Conservation (phyloP, 2,113 vertebrate species). For the Todiramphus chloris region DNA sequence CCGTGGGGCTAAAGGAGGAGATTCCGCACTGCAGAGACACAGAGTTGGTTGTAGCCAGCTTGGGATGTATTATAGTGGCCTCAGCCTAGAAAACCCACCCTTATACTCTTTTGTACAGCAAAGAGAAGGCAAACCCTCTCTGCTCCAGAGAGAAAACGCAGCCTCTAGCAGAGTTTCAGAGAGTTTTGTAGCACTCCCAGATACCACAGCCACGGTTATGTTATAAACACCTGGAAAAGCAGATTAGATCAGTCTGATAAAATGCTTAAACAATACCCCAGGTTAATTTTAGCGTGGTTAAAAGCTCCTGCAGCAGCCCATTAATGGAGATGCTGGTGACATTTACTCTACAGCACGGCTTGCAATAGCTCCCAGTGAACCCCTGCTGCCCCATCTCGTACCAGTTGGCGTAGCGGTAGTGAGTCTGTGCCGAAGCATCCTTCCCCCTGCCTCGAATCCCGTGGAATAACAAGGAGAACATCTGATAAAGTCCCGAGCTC, state of each 20-base stretch:
- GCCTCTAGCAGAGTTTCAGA: neutral
- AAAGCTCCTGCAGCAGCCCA: neutral
- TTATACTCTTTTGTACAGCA: neutral
- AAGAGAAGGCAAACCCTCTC: neutral
- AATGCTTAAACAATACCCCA: neutral
- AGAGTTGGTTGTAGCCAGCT: neutral
- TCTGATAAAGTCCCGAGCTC: neutral
- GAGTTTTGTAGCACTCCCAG: neutral
- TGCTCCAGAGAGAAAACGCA: neutral
- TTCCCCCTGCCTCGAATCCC: neutral
- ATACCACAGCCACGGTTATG: neutral
- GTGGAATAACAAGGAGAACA: neutral
- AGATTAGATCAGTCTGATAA: neutral
- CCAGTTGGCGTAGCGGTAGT: neutral
- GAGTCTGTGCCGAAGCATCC: neutral
- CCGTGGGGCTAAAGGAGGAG: neutral
- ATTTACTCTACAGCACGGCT: neutral
- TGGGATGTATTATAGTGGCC: neutral
- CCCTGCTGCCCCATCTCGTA: neutral
- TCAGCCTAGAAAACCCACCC: fast-evolving
- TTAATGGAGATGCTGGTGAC: neutral
- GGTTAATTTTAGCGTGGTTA: conserved; percentile 4
- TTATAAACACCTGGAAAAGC: neutral
- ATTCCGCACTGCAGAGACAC: neutral
- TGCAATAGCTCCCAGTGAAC: neutral